Evolutionary conservation across 2,888 invertebrate species (phyloP), one percentile per base, ranked within the genome.

Genomic region (Ormyrus rosae): DNA sequence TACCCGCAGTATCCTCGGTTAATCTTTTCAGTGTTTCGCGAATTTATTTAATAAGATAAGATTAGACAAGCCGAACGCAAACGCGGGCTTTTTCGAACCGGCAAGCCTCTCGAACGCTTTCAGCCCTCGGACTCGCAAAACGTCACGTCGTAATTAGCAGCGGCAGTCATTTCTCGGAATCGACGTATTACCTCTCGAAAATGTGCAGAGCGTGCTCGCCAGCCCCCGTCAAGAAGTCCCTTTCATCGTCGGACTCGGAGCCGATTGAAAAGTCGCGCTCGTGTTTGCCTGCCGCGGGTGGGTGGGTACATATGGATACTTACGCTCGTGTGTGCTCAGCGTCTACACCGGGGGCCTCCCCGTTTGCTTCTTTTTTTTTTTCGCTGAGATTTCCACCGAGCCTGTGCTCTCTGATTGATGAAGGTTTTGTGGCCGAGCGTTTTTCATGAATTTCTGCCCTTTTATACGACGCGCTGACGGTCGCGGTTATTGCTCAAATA

Each of bases 181-280:
- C 19, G 19, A 19, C 11, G 7, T 19, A 60, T 50, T 48, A 5
- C n/a, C 65, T n/a, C 50, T n/a, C 11, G 13, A 19, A 19, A 19
- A 19, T 19, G 19, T 19, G 19, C 19, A 19, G 19, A 19, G 19
- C 19, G 19, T 11, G 2, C 10, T 48, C 60, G 6, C n/a, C 34
- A 8, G 3, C 58, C 19, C 58, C 64, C 67, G 60, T 78, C 56
- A 73, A 48, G 13, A 53, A 71, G 55, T 53, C 78, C 13, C 73
- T 78, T 78, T 78, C 55, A 78, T 72, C 61, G 61, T 19, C 19
- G 10, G 63, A 7, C 63, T 51, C 68, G n/a, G 46, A 45, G 46
- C 61, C 65, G 71, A 65, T 71, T 69, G 56, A 77, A 75, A 70
- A 48, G 61, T 76, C 50, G 19, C 11, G n/a, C 55, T 8, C 11